Conservation (phyloP, 2,797 vertebrate species). For the Typhlichthys subterraneus region DNA sequence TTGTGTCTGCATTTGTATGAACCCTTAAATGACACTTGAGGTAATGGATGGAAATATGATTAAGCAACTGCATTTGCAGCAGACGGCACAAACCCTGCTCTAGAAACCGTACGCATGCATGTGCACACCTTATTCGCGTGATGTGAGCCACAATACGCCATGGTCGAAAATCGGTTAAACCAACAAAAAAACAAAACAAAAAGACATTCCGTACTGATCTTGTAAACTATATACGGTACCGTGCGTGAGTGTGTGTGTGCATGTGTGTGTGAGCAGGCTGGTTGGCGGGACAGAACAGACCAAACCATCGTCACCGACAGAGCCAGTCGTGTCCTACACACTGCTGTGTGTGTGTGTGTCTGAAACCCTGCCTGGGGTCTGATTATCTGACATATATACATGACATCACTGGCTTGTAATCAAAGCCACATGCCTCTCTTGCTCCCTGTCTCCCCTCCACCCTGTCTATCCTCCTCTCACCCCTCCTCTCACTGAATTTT, state of each 20-base stretch:
- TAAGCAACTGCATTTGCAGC: too few relatives aligned
- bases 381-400: slow-evolving; percentile 68
- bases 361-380: slow-evolving; percentile 36
- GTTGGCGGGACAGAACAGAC: too few relatives aligned
- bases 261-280: background rate
- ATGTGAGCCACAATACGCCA: background rate
- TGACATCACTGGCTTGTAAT: slow-evolving; percentile 67
- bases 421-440: slow-evolving; percentile 50
- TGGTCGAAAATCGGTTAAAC: too few relatives aligned
- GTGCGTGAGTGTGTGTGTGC: background rate
- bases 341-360: slow-evolving; percentile 8
- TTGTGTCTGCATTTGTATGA: too few relatives aligned
- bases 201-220: too few relatives aligned
- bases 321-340: slow-evolving; percentile 39
- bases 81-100: too few relatives aligned
- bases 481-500: slow-evolving; percentile 14
- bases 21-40: too few relatives aligned
- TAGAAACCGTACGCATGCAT: too few relatives aligned
- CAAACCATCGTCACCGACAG: background rate
- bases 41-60: too few relatives aligned
- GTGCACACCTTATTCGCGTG: background rate
- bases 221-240: too few relatives aligned
- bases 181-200: too few relatives aligned
- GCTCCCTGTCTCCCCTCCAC: background rate
- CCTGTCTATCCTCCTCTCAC: slow-evolving; percentile 13